Percentiles rank a stretch among this genome's conserved stretches.
These are phyloP conservation scores for Anas platyrhynchos DNA, from an alignment of 2,113 vertebrate species.

Conservation along the genomic window DNA sequence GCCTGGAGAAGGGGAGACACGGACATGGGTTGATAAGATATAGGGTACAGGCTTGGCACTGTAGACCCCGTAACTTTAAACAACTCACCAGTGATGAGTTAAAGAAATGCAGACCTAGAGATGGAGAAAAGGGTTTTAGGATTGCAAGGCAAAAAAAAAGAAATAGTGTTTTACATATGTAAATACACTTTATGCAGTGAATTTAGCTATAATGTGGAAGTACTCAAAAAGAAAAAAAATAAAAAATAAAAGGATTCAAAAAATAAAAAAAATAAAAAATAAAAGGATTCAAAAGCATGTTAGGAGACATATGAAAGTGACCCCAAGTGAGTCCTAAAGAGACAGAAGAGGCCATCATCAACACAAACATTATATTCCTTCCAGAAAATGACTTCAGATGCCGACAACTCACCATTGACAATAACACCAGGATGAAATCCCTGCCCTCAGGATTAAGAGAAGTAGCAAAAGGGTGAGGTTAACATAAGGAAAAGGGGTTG, in stretches of 20 bases:
- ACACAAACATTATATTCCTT: neutral
- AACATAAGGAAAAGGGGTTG: neutral
- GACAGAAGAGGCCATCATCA: neutral
- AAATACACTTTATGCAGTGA: neutral
- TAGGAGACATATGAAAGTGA: neutral
- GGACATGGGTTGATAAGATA: neutral
- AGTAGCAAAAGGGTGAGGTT: neutral
- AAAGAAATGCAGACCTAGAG: neutral
- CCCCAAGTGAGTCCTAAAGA: neutral
- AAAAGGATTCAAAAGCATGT: neutral
- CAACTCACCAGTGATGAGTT: neutral
- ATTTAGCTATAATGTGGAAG: rapidly evolving
- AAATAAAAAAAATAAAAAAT: neutral
- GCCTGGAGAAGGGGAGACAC: neutral
- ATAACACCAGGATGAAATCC: neutral
- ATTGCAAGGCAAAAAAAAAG: neutral
- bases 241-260: neutral
- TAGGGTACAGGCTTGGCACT: rapidly evolving
- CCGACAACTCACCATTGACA: rapidly evolving
- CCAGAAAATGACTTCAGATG: neutral
- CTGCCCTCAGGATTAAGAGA: neutral
- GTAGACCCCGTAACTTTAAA: neutral
- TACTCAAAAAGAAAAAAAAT: neutral
- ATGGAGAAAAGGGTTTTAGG: neutral
- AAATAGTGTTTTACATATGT: neutral